Base-by-base conservation (phyloP, 2,888 invertebrate genomes). In the Anthophora plumipes region DNA sequence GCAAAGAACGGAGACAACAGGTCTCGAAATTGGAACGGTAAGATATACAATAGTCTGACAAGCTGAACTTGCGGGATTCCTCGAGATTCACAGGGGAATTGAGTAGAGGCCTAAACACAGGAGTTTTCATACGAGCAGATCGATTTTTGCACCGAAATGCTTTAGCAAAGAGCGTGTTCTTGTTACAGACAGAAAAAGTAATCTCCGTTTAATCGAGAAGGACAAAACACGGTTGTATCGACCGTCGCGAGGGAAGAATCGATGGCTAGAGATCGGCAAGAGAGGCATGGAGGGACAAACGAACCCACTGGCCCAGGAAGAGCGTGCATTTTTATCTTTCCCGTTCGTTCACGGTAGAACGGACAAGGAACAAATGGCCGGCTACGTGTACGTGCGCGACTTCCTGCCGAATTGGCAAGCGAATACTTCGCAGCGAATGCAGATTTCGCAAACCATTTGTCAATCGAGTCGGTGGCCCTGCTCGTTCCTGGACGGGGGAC, bases 391-490 rank as follows among this genome's bases (percentile, higher is more conserved):
- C 78, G 73, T 72, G 83, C 82, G 77, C 85, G 85, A 88, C 83
- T 88, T 89, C 82, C 89, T 80, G 71, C 76, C 86, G 85, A 89
- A 90, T 89, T 89, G 89, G 87, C 89, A 83, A 84, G 85, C 86
- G 82, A 85, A 86, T 85, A 87, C 89, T 89, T 87, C 82, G 88
- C 88, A 89, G 81, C 88, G 87, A 90, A 92, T 91, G 91, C 91
- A 91, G 92, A 92, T 92, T 89, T 90, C 89, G 89, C 87, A 84
- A 89, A 87, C 90, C 90, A 92, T 92, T 92, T 92, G 91, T 92
- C 92, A 91, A 92, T 91, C 90, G 84, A 88, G 78, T 71, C 76
- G 69, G 59, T 79, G 74, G 60, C 68, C 80, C 73, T 63, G 73
- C 76, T 68, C 59, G 79, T 48, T 80, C 77, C 82, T 80, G 80